phyloP scores from a whole-genome alignment of 1,140 invertebrate species.

The Patella vulgata region DNA sequence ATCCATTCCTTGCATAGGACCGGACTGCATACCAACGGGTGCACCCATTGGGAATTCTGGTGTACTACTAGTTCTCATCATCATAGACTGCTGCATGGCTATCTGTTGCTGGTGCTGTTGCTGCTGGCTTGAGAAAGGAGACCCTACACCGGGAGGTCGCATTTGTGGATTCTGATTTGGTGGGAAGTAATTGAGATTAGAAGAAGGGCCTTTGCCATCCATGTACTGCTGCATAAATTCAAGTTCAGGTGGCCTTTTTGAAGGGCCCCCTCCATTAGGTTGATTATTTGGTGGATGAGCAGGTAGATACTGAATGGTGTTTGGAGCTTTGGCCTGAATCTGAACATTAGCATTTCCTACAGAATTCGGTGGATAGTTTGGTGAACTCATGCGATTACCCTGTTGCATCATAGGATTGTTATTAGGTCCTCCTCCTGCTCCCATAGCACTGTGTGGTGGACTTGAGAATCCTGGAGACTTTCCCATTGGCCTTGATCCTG shows the following conservation, averaged over 20 bases:
- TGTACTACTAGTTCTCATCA: conserved; percentile 28
- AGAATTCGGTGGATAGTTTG: conserved; percentile 42
- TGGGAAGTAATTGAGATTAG: conserved; percentile 82
- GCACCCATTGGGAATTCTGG: conserved; percentile 30
- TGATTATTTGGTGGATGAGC: conserved; percentile 69
- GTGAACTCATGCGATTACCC: conserved; percentile 3
- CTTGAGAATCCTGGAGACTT: conserved; percentile 13
- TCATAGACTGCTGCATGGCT: conserved; percentile 45
- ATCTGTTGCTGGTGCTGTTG: conserved; percentile 44
- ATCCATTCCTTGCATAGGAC: conserved; percentile 23
- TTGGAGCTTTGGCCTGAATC: conserved; percentile 95
- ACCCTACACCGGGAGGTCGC: conserved; percentile 54
- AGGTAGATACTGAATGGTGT: conserved; percentile 97
- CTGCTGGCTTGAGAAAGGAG: conserved; percentile 46
- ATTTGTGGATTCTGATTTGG: conserved; percentile 48
- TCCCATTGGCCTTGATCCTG: not conserved
- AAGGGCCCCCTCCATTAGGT: conserved; percentile 59
- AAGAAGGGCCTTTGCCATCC: conserved; percentile 78
- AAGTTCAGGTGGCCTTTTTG: conserved; percentile 86
- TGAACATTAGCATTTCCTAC: conserved; percentile 68
- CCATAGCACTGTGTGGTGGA: not conserved
- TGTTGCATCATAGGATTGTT: conserved; percentile 11
- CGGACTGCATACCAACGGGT: conserved; percentile 12
- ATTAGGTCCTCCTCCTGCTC: not conserved
- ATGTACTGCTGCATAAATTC: conserved; percentile 90